These are phyloP conservation scores for Plebejus melissa DNA, from an alignment of 2,888 invertebrate species.

Conservation along the genomic window DNA sequence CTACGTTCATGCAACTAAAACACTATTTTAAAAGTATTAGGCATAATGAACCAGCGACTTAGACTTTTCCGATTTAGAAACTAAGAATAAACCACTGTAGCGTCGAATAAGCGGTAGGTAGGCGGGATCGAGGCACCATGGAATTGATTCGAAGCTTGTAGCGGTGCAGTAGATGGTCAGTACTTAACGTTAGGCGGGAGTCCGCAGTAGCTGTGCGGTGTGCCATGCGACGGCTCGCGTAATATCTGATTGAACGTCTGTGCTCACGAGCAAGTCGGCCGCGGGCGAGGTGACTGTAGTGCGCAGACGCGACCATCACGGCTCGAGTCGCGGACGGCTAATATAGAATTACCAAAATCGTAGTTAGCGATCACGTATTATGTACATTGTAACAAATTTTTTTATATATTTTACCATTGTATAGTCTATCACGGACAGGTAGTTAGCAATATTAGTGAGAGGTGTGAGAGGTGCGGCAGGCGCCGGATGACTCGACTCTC, in stretches of 20 bases:
- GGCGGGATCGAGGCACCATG: constrained; percentile 64
- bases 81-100: constrained; percentile 37
- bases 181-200: constrained; percentile 58
- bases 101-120: constrained; percentile 35
- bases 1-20: background rate
- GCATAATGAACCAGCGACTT: background rate
- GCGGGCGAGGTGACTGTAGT: constrained; percentile 10
- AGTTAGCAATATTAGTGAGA: constrained; percentile 66
- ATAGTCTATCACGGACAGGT: constrained; percentile 71
- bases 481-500: constrained; percentile 45
- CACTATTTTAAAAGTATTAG: background rate
- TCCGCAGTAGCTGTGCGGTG: constrained; percentile 42
- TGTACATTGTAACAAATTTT: constrained; percentile 75
- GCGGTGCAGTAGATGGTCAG: constrained; percentile 64
- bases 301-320: constrained; percentile 40
- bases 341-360: constrained; percentile 77
- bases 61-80: constrained; percentile 24
- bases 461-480: constrained; percentile 58
- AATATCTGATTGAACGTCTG: background rate
- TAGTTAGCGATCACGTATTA: constrained; percentile 76
- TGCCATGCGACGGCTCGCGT: constrained; percentile 21
- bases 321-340: constrained; percentile 51
- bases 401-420: constrained; percentile 78
- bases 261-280: constrained; percentile 17
- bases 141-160: constrained; percentile 71